Percentiles rank a stretch among this genome's conserved stretches.
These are phyloP conservation scores for Hyposoter didymator DNA, from an alignment of 2,888 invertebrate genomes.

Conservation along the genomic window DNA sequence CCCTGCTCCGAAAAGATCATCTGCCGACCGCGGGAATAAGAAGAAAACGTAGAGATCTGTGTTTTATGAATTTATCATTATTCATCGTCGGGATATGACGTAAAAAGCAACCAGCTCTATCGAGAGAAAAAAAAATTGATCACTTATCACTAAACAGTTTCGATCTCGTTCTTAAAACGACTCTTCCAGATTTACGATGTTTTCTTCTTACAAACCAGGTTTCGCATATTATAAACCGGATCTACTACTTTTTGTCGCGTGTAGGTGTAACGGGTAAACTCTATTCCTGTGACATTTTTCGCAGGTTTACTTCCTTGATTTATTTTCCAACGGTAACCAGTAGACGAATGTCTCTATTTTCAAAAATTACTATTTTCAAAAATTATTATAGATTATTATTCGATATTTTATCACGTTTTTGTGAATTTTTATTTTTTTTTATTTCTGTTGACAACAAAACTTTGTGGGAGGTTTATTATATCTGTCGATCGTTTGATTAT, in stretches of 20 bases:
- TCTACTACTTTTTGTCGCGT: constrained; percentile 18
- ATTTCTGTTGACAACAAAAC: not conserved
- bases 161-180: not conserved
- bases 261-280: constrained; percentile 72
- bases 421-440: not conserved
- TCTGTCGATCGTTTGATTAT: constrained; percentile 44
- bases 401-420: not conserved
- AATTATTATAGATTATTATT: no score
- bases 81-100: constrained; percentile 35
- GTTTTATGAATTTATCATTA: constrained; percentile 51
- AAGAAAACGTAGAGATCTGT: constrained; percentile 1
- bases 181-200: not conserved
- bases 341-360: not conserved
- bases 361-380: not conserved
- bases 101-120: constrained; percentile 8
- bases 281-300: not conserved
- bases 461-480: constrained; percentile 52
- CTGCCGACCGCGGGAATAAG: constrained; percentile 44
- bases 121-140: not conserved
- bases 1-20: constrained; percentile 64
- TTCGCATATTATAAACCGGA: not conserved
- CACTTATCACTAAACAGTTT: not conserved
- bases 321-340: not conserved
- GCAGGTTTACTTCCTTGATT: not conserved
- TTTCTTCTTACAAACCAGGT: not conserved